These are phyloP conservation scores for Bergia puertoricense DNA, from an alignment of 92 coral and sea anemone genomes.

Conservation along the genomic window DNA sequence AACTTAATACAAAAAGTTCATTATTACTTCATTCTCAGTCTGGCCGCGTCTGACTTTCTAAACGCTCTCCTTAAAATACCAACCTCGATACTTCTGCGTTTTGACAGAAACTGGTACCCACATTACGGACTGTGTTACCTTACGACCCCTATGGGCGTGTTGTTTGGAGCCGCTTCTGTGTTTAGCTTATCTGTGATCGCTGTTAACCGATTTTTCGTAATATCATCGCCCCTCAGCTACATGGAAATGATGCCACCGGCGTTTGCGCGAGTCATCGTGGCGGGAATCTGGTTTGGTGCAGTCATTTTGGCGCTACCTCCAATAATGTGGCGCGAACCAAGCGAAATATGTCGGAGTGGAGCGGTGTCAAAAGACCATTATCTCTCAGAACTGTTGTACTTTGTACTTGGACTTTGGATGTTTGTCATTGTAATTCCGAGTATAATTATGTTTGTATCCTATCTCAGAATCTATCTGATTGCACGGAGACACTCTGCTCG, in stretches of 20 bases:
- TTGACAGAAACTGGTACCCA: conserved; percentile 95
- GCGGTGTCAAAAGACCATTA: conserved; percentile 78
- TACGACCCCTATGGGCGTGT: conserved; percentile 96
- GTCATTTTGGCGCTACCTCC: conserved; percentile 86
- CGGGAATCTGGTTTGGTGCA: conserved; percentile 82
- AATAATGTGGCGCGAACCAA: conserved; percentile 84
- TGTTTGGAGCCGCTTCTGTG: conserved; percentile 97
- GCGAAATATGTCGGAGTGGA: conserved; percentile 85
- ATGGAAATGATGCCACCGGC: conserved; percentile 85
- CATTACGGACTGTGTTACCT: conserved; percentile 84
- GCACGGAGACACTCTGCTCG: conserved; percentile 85
- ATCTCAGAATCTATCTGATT: conserved; percentile 78
- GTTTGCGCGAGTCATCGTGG: conserved; percentile 78
- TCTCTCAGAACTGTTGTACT: conserved; percentile 81
- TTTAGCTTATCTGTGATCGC: conserved; percentile 90
- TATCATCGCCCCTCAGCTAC: conserved; percentile 85
- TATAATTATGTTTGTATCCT: conserved; percentile 80
- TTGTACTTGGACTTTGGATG: conserved; percentile 85
- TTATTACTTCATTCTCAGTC: conserved; percentile 86
- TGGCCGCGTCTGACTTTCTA: conserved; percentile 81
- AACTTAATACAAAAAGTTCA: conserved; percentile 83
- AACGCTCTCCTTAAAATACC: conserved; percentile 90
- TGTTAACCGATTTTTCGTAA: conserved; percentile 88
- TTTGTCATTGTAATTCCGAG: conserved; percentile 88
- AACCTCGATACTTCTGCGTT: conserved; percentile 74